These are phyloP conservation scores for Gari tellinella DNA, from an alignment of 2,888 invertebrate genomes.

Conservation along the genomic window DNA sequence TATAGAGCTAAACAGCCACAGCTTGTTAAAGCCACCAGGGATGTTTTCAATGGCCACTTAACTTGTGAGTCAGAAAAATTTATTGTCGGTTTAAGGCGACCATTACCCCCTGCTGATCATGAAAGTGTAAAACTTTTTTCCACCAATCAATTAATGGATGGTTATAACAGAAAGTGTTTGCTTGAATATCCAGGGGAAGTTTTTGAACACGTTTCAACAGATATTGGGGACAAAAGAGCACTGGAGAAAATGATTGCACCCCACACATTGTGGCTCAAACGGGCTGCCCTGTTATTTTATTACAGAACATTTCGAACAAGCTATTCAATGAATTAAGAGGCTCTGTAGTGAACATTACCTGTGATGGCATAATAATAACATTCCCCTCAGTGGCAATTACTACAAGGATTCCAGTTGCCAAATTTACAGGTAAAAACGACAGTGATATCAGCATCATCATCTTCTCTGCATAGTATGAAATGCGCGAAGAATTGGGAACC, in stretches of 20 bases:
- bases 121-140: conserved; percentile 17
- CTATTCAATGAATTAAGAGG: no score
- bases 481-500: no score
- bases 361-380: no score
- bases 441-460: no score
- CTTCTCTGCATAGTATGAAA: no score
- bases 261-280: conserved; percentile 8
- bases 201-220: conserved; percentile 9
- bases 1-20: conserved; percentile 9
- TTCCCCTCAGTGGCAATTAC: no score
- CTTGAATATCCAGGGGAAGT: conserved; percentile 11
- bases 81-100: conserved; percentile 3
- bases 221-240: conserved; percentile 9
- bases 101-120: neutral
- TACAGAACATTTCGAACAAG: no score
- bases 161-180: conserved; percentile 11
- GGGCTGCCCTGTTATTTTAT: conserved; percentile 11
- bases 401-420: no score
- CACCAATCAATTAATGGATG: conserved; percentile 7
- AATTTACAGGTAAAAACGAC: no score
- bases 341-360: no score
- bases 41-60: conserved; percentile 6
- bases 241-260: conserved; percentile 16
- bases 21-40: conserved; percentile 11
- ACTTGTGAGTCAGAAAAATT: conserved; percentile 1